Conservation (phyloP, 2,888 invertebrate species). For the Ophraella communa region DNA sequence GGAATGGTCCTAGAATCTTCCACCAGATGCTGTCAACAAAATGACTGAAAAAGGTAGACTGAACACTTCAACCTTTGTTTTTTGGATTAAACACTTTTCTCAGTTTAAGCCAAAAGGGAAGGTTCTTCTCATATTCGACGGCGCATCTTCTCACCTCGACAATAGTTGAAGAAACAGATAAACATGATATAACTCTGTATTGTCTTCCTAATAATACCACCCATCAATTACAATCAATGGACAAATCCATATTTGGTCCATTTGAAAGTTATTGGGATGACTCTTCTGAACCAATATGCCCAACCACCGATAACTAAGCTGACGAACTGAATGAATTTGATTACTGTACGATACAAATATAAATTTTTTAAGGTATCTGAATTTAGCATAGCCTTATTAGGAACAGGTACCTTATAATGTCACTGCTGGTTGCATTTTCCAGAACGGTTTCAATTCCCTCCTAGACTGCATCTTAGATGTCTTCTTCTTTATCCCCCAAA, state of each 20-base stretch:
- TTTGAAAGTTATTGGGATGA: too few species aligned
- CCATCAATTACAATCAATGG: neutral
- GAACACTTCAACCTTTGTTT: conserved; percentile 1
- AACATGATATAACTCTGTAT: conserved; percentile 5
- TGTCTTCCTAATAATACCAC: conserved; percentile 3
- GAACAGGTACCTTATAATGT: too few species aligned
- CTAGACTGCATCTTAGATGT: too few species aligned
- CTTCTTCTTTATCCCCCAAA: too few species aligned
- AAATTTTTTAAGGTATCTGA: too few species aligned
- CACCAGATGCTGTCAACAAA: conserved; percentile 32
- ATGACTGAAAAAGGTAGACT: conserved; percentile 13
- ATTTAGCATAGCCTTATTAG: too few species aligned
- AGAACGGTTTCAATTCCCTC: too few species aligned
- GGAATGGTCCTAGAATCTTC: conserved; percentile 40
- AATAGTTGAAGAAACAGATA: conserved; percentile 3
- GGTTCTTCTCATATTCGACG: conserved; percentile 20
- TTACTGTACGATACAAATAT: too few species aligned
- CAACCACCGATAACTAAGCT: too few species aligned
- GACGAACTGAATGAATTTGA: too few species aligned
- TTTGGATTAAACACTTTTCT: conserved; percentile 8
- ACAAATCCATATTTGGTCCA: neutral
- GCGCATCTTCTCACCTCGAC: conserved; percentile 8
- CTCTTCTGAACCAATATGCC: too few species aligned
- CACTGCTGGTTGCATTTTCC: too few species aligned
- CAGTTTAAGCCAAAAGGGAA: neutral